Conservation (phyloP, 2,113 vertebrate species). For the Scomber japonicus region DNA sequence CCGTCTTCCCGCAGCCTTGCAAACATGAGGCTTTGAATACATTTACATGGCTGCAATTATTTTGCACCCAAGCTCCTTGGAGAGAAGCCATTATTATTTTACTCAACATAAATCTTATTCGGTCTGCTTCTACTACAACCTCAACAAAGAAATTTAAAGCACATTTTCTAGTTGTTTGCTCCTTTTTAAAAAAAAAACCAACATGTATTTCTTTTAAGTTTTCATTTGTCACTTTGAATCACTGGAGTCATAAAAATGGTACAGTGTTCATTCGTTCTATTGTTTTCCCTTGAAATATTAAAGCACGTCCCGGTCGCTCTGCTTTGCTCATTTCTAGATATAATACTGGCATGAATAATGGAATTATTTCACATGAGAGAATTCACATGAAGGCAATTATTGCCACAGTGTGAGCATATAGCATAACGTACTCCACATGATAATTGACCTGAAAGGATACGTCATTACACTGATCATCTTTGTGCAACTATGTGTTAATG, state of each 20-base stretch:
- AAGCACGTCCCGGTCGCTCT: not conserved
- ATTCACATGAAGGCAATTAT: slow-evolving; percentile 52
- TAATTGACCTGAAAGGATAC: slow-evolving; percentile 50
- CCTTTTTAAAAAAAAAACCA: not conserved
- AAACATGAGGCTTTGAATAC: slow-evolving; percentile 41
- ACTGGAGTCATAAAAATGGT: not conserved
- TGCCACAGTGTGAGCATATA: slow-evolving; percentile 23
- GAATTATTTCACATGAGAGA: slow-evolving; percentile 69
- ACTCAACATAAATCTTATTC: slow-evolving; percentile 26
- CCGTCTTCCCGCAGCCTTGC: slow-evolving; percentile 26
- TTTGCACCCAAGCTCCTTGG: slow-evolving; percentile 39
- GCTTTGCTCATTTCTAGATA: slow-evolving; percentile 48
- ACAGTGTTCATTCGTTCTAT: slow-evolving; percentile 1
- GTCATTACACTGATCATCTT: not conserved
- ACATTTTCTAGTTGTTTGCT: slow-evolving; percentile 23
- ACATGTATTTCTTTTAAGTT: not conserved
- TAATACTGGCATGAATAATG: slow-evolving; percentile 64
- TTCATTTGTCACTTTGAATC: slow-evolving; percentile 53
- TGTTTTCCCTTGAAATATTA: slow-evolving; percentile 56
- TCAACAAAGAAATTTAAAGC: slow-evolving; percentile 10
- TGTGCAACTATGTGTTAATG: not conserved
- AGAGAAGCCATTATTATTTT: slow-evolving; percentile 45
- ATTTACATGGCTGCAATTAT: slow-evolving; percentile 61
- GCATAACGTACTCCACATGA: slow-evolving; percentile 35
- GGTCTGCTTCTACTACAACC: not conserved